Percentiles rank a stretch among this genome's conserved stretches.
Conservation (phyloP, 2,888 invertebrate species). For the Lycia hirtaria region DNA sequence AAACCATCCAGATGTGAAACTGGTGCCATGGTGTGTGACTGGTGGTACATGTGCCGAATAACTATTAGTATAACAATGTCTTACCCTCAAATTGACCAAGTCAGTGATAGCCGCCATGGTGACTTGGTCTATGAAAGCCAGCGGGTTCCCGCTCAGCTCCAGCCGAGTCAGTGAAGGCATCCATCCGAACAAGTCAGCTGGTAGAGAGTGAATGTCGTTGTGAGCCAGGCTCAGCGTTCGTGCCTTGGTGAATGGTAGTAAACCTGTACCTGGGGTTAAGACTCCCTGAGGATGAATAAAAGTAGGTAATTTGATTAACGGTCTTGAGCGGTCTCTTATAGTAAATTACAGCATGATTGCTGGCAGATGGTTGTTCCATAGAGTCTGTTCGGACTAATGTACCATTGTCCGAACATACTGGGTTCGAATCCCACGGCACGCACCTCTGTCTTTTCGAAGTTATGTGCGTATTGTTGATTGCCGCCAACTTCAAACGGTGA, state of each 20-base stretch:
- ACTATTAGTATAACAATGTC: not conserved
- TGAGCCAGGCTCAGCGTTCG: slow-evolving; percentile 86
- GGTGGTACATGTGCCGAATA: no score
- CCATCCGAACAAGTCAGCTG: slow-evolving; percentile 89
- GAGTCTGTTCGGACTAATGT: no score
- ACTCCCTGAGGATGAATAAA: slow-evolving; percentile 71
- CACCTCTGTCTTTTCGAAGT: no score
- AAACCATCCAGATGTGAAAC: no score
- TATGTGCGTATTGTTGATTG: no score
- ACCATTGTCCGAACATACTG: no score
- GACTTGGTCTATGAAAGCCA: slow-evolving; percentile 86
- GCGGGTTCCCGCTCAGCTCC: slow-evolving; percentile 89
- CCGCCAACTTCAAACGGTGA: no score
- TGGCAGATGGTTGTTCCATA: not conserved
- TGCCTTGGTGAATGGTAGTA: slow-evolving; percentile 80
- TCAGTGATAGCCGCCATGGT: slow-evolving; percentile 87
- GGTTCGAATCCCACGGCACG: no score
- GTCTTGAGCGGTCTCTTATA: not conserved
- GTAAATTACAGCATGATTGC: not conserved
- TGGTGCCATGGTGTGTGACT: no score
- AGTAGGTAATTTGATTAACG: not conserved
- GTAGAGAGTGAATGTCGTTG: slow-evolving; percentile 87
- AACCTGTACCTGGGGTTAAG: slow-evolving; percentile 61
- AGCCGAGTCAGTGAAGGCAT: slow-evolving; percentile 86
- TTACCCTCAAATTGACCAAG: slow-evolving; percentile 86